phyloP scores from a whole-genome alignment of 2,888 invertebrate species.

The Malachius bipustulatus region DNA sequence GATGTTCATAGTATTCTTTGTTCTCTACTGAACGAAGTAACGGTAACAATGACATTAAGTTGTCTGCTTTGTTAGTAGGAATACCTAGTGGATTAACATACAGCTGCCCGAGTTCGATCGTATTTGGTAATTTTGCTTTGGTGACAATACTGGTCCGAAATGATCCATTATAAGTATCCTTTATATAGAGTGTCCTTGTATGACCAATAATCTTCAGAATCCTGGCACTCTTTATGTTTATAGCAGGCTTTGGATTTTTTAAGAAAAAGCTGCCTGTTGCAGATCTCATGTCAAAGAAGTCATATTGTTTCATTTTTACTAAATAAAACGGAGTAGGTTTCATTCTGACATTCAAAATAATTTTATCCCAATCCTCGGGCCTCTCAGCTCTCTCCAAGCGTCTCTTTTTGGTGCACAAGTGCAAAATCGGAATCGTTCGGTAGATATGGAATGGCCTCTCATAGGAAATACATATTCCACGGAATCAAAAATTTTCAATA shows the following conservation, averaged over 20 bases:
- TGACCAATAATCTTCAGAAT: constrained; percentile 13
- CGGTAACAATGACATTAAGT: constrained; percentile 5
- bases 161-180: constrained; percentile 6
- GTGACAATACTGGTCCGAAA: constrained; percentile 6
- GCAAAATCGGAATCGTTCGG: constrained; percentile 13
- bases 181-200: constrained; percentile 5
- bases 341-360: constrained; percentile 12
- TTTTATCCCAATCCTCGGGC: constrained; percentile 12
- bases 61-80: constrained; percentile 5
- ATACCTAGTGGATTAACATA: not conserved
- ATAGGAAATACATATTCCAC: constrained; percentile 14
- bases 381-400: constrained; percentile 12
- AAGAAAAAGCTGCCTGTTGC: constrained; percentile 12
- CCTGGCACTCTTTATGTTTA: constrained; percentile 22
- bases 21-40: constrained; percentile 3
- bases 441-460: constrained; percentile 12
- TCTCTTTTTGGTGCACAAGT: constrained; percentile 11
- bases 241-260: constrained; percentile 13
- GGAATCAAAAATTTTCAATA: constrained; percentile 11
- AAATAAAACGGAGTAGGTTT: constrained; percentile 13
- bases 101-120: not conserved
- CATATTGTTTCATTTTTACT: constrained; percentile 13
- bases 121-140: constrained; percentile 4
- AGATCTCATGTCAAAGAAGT: constrained; percentile 14
- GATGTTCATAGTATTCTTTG: not conserved